Conservation (phyloP, 2,888 invertebrate species). For the Drosophila pegasa region DNA sequence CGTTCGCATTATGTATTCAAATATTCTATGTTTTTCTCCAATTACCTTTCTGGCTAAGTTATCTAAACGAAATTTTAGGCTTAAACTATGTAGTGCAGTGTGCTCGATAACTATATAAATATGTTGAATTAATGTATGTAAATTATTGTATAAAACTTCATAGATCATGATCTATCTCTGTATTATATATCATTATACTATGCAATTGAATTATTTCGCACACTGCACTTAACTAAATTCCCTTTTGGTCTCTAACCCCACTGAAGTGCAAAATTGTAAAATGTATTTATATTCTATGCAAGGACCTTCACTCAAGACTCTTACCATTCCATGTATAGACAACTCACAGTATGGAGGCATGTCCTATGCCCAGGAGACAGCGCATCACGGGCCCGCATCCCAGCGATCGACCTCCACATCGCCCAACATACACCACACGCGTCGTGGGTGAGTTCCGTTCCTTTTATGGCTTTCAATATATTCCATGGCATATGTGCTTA, state of each 20-base stretch:
- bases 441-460: slow-evolving; percentile 80
- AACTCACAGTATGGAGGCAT: slow-evolving; percentile 76
- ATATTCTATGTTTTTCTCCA: slow-evolving; percentile 41
- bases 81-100: slow-evolving; percentile 43
- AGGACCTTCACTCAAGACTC: slow-evolving; percentile 5
- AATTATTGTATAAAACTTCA: background rate
- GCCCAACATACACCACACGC: slow-evolving; percentile 81
- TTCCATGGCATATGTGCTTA: slow-evolving; percentile 16
- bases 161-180: background rate
- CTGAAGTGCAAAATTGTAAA: slow-evolving; percentile 27
- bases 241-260: slow-evolving; percentile 36
- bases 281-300: background rate
- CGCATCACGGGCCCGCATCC: slow-evolving; percentile 60
- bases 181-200: slow-evolving; percentile 1
- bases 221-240: slow-evolving; percentile 33
- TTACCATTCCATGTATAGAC: slow-evolving; percentile 49
- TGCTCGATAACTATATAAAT: slow-evolving; percentile 20
- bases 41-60: slow-evolving; percentile 57
- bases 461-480: background rate
- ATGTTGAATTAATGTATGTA: background rate
- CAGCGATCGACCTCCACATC: slow-evolving; percentile 82
- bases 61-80: slow-evolving; percentile 44
- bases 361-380: slow-evolving; percentile 74
- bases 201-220: slow-evolving; percentile 8
- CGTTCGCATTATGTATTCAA: slow-evolving; percentile 63